Evolutionary conservation across 2,797 vertebrate genomes (phyloP), one percentile per base, ranked within the genome.

Genomic region (Remorina albescens): DNA sequence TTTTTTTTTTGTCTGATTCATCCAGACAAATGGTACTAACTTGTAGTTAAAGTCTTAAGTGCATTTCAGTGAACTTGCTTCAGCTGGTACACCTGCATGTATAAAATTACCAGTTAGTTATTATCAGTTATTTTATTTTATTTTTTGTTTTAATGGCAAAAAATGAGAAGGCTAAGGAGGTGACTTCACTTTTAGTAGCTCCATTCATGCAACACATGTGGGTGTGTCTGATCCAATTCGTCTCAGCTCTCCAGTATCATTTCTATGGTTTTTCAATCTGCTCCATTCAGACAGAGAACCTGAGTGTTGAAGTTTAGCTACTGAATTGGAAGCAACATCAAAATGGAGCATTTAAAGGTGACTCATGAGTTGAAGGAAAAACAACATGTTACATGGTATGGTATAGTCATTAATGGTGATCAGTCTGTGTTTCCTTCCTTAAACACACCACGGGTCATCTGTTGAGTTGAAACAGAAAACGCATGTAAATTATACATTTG

Each of bases 241-340:
- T 78, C 71, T 74, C 39, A 36, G 65, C 25, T 69, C 32, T 81
- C 16, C 25, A 23, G 19, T 28, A 34, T 76, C 54, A 47, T 71
- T 41, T 76, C 50, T 53, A 10, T 83, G 62, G 0, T 79, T 79
- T 89, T 88, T 83, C 79, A 82, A 80, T 85, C 19, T 53, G 60
- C 50, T 63, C 28, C 25, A 34, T 49, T 64, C 58, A 56, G 47
- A 68, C 54, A 64, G 9, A 81, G 39, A 85, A 77, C 44, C 58
- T 77, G 76, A 71, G 26, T 42, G 56, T 57, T 19, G 32, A 51
- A 8, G 50, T 76, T 21, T 46, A 26, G 50, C 34, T 19, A 26
- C 63, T 55, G 58, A 42, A 21, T 34, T 30, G 34, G 37, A 72
- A 49, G 23, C 39, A 55, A 47, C 42, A 18, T 46, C 47, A 11